A percentile compares a stretch with the other conserved stretches of the same genome.
These are phyloP conservation scores for Phengaris alcon DNA, from an alignment of 2,888 invertebrate species.

Conservation along the genomic window DNA sequence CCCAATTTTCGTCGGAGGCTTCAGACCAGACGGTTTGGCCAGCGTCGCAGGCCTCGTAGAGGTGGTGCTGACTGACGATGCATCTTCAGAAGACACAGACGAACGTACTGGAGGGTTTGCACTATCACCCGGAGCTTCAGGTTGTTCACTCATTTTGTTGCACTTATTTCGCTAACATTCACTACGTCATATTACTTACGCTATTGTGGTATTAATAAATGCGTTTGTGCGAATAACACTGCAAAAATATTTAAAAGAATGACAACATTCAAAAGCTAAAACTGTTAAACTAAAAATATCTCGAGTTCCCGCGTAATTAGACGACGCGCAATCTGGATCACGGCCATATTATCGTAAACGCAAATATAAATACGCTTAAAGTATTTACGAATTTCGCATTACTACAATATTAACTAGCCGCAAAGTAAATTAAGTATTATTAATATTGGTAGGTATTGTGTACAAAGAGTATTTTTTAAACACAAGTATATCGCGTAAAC, in stretches of 20 bases:
- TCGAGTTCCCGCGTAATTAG: constrained; percentile 74
- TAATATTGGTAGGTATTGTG: not conserved
- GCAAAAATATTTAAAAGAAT: constrained; percentile 44
- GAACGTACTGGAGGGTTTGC: constrained; percentile 52
- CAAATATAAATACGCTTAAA: constrained; percentile 54
- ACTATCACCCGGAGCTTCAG: constrained; percentile 52
- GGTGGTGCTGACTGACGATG: constrained; percentile 57
- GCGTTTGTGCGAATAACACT: not conserved
- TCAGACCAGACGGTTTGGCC: constrained; percentile 81
- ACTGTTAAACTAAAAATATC: constrained; percentile 73
- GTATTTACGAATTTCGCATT: constrained; percentile 39
- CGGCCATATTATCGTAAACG: constrained; percentile 58
- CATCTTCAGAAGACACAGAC: constrained; percentile 59
- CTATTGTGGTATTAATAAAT: constrained; percentile 13
- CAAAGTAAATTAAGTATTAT: not conserved
- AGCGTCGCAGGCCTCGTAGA: constrained; percentile 60
- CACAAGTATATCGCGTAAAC: constrained; percentile 9
- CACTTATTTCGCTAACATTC: constrained; percentile 47
- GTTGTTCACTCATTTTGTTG: constrained; percentile 64
- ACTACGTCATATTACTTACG: constrained; percentile 31
- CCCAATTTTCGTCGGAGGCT: constrained; percentile 83
- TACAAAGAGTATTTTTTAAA: not conserved
- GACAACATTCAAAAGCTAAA: constrained; percentile 43
- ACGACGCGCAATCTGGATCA: constrained; percentile 75
- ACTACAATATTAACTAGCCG: constrained; percentile 22